phyloP scores from a whole-genome alignment of 2,888 invertebrate genomes.

The Saturnia pavonia region DNA sequence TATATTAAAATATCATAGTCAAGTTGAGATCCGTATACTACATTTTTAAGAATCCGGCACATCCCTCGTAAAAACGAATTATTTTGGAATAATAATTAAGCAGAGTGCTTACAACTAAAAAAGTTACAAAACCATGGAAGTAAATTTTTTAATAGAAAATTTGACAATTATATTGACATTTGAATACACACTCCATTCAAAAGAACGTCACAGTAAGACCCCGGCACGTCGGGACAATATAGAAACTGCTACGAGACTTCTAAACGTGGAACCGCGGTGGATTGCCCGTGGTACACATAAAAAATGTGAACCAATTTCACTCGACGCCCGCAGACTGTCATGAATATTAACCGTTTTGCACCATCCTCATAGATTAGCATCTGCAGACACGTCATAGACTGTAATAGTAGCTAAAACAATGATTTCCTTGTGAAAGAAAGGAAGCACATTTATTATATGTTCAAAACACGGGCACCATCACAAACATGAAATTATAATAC shows the following conservation, averaged over 20 bases:
- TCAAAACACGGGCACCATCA: no score
- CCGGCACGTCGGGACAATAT: not conserved
- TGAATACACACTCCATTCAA: not conserved
- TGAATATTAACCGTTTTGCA: conserved; percentile 77
- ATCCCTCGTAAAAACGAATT: no score
- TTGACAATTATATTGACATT: not conserved
- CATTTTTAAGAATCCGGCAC: no score
- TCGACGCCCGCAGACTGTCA: conserved; percentile 71
- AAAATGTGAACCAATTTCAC: conserved; percentile 77
- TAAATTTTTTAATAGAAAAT: not conserved
- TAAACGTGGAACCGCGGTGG: conserved; percentile 21
- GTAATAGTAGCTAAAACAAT: not conserved
- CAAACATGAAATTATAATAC: no score
- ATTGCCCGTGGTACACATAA: conserved; percentile 59
- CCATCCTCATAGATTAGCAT: conserved; percentile 28
- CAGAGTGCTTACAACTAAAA: no score
- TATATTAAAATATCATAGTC: no score
- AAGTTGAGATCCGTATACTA: no score
- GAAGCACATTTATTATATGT: not conserved
- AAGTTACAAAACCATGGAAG: no score
- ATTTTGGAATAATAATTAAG: no score
- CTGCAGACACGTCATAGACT: not conserved
- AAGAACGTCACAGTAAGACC: not conserved
- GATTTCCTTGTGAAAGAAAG: not conserved
- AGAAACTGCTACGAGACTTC: conserved; percentile 22